Evolutionary conservation across 2,113 vertebrate species (phyloP), one percentile per base, ranked within the genome.

Genomic region (Pseudopipra pipra): DNA sequence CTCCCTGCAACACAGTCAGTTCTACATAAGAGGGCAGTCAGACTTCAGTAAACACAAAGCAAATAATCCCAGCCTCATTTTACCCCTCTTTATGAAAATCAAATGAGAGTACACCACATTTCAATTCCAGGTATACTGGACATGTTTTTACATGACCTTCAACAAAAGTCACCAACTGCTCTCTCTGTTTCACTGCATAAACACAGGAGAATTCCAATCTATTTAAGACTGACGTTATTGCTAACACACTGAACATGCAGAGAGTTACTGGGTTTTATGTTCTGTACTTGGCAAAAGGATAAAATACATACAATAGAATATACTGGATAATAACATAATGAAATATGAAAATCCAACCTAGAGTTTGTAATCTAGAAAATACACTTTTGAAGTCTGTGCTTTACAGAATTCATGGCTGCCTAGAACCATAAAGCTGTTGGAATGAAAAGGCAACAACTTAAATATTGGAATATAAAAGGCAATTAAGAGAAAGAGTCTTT

Each of bases 21-120:
- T 78, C 79, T 68, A 94, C 79, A 0, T 86, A 73, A 93, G 95
- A 95, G 88, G 90, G 93, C 93, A 93, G 79, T 83, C 93, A 93
- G 88, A 41, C 95, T 95, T 95, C 85, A 75, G 72, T 61, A 71
- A 96, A 85, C 55, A 87, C 35, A 77, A 61, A 54, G 25, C 35
- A 83, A 79, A 35, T 37, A 62, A 79, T 59, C 24, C 20, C 52
- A 76, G 65, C 59, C 63, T 77, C 39, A 5, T 47, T 85, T 80
- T 67, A 35, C 30, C 65, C 72, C 35, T 52, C 61, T 65, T 44
- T 20, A 70, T 41, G 51, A 77, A 35, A 76, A 88, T 47, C 37
- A 75, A 85, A 63, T 0, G 0, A 43, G 13, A 84, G 22, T 74
- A 74, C 7, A 23, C 18, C 43, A 41, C 17, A 65, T 44, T 81